Evolutionary conservation across 2,888 invertebrate genomes (phyloP), one percentile per base, ranked within the genome.

Genomic region (Ennomos erosarius): DNA sequence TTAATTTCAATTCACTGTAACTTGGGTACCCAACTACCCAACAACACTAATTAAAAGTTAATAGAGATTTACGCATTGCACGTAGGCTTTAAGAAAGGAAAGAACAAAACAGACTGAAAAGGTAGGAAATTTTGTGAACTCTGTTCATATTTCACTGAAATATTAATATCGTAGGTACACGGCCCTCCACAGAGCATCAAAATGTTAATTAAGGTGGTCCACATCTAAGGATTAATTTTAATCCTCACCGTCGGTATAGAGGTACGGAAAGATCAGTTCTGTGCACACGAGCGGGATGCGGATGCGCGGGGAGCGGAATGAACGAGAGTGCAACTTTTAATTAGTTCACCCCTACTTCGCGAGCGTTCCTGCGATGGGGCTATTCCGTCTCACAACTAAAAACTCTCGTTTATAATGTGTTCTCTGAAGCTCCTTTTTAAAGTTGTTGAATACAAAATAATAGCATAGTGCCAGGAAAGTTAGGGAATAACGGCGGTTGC

Each of bases 301-400:
- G 16, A 64, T 68, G 60, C 56, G 69, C 65, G 65, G 65, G 67
- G 60, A 66, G 68, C 5, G 49, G 54, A 13, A 36, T 33, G 45
- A 54, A 36, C 53, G 61, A 68, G 67, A 70, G 67, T 79, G 81
- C 81, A 88, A 89, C 78, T 90, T 90, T 89, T 90, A 89, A 89
- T 89, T 89, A 87, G 86, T 89, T 88, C 78, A 75, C 79, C 74
- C 81, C 80, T 78, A 78, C 83, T 87, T 83, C 72, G 69, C 78
- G 69, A 76, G 81, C 82, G 82, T 80, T 85, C 76, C 79, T 78
- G 73, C 79, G 77, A 80, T 79, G 81, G 73, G 81, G 83, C 82
- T 82, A 84, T 82, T 87, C 76, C 85, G 75, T 82, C 79, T 81
- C 75, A 75, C 75, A 83, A 84, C 84, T 83, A 81, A 87, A 86